Evolutionary conservation across 2,888 invertebrate genomes (phyloP).

Genomic region (Cheilosia grossa): DNA sequence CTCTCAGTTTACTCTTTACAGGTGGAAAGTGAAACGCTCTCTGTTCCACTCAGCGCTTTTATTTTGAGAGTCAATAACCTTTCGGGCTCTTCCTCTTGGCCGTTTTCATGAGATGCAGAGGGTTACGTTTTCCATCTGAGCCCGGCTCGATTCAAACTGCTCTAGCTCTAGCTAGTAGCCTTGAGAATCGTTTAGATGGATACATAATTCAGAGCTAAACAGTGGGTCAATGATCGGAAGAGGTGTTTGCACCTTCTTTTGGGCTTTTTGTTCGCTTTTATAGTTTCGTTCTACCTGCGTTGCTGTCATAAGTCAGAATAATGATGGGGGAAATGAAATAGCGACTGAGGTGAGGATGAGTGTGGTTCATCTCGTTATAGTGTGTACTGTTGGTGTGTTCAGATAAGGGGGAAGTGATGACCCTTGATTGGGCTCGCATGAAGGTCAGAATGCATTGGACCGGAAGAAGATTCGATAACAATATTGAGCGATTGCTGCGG

Average conservation of each 20-base stretch:
- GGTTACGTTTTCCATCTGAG: conserved; percentile 67
- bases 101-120: conserved; percentile 49
- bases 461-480: not conserved
- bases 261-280: conserved; percentile 43
- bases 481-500: not conserved
- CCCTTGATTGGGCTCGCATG: conserved; percentile 16
- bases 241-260: conserved; percentile 69
- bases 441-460: conserved; percentile 3
- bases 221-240: conserved; percentile 72
- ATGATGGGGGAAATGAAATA: conserved; percentile 13
- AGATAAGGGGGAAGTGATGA: not conserved
- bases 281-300: conserved; percentile 41
- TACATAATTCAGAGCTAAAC: conserved; percentile 69
- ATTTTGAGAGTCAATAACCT: conserved; percentile 72
- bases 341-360: not conserved
- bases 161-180: conserved; percentile 54
- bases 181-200: conserved; percentile 71
- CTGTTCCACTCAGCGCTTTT: conserved; percentile 26
- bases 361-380: not conserved
- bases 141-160: not conserved
- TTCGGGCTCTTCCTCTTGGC: conserved; percentile 18
- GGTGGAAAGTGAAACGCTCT: conserved; percentile 73
- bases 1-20: conserved; percentile 54
- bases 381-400: not conserved
- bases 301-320: conserved; percentile 35